Base-by-base conservation (phyloP, 2,113 vertebrate species). In the Sylvietta virens region DNA sequence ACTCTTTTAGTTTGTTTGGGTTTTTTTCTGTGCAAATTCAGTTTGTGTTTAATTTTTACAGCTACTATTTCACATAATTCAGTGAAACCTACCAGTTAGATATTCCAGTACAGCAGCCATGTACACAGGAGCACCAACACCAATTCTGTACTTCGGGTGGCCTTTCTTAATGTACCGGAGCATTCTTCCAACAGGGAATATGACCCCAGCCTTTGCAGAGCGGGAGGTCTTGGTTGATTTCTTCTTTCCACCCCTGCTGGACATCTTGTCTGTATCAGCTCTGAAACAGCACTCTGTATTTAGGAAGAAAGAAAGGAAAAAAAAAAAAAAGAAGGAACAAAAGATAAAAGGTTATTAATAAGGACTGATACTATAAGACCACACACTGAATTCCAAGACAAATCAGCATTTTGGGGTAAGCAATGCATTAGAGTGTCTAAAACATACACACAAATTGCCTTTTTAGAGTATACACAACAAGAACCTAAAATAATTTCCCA, bases 121-220 rank as follows among this genome's bases (percentile, higher is more conserved):
- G 97, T 99, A 99, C 35, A 99, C 99, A 0, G 99, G 99, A 4
- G 99, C 99, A 62, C 99, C 99, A 61, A 99, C 99, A 21, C 99
- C 99, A 28, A 99, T 99, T 88, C 99, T 98, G 94, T 99, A 99
- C 89, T 99, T 99, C 0, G 99, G 99, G 69, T 99, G 98, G 50
- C 99, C 99, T 92, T 98, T 99, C 94, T 99, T 99, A 91, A 99
- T 99, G 97, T 99, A 99, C 60, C 99, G 98, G 64, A 99, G 97
- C 99, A 99, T 99, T 83, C 99, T 98, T n/a, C 99, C 99, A 40
- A 99, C 99, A 0, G 99, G 99, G 95, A 99, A 99, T 96, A 99
- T 99, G 81, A 99, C 99, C 19, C 99, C 99, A 3, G 99, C 99
- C 97, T 99, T 99, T 26, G 98, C 98, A 0, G 99, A 99, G 94